Percentiles rank a stretch among this genome's conserved stretches.
Conservation (phyloP, 2,113 vertebrate genomes). For the Otolemur garnettii region DNA sequence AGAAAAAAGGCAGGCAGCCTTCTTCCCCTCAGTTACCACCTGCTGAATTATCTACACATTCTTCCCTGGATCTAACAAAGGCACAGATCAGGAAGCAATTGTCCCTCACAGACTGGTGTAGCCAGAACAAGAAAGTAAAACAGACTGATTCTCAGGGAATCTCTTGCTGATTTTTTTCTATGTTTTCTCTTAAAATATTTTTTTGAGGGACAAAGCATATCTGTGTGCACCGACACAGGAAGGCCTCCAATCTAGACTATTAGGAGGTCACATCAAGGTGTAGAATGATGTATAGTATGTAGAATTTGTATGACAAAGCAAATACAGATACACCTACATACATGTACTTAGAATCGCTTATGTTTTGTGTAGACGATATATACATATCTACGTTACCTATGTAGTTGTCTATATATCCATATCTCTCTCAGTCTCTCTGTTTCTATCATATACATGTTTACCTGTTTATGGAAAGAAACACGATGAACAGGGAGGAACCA, state of each 20-base stretch:
- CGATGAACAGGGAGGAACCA: not conserved
- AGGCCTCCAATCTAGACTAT: not conserved
- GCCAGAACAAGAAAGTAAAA: not conserved
- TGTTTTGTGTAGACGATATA: not conserved
- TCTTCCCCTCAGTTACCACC: not conserved
- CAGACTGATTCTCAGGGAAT: not conserved
- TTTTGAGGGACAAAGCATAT: not conserved
- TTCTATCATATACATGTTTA: not conserved
- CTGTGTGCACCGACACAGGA: not conserved
- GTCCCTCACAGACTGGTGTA: not conserved
- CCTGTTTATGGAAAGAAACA: not conserved
- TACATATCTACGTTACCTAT: not conserved
- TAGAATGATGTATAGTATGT: not conserved
- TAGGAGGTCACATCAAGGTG: not conserved
- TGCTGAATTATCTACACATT: not conserved
- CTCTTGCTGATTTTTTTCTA: not conserved
- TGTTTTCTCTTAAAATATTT: conserved; percentile 13
- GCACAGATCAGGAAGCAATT: not conserved
- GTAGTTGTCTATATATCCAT: not conserved
- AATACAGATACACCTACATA: not conserved
- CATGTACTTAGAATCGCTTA: not conserved
- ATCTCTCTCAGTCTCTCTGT: not conserved
- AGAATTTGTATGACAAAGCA: not conserved
- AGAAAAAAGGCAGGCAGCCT: not conserved
- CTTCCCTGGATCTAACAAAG: not conserved